Base-by-base conservation (phyloP, 2,113 vertebrate genomes). In the Rhinoderma darwinii region DNA sequence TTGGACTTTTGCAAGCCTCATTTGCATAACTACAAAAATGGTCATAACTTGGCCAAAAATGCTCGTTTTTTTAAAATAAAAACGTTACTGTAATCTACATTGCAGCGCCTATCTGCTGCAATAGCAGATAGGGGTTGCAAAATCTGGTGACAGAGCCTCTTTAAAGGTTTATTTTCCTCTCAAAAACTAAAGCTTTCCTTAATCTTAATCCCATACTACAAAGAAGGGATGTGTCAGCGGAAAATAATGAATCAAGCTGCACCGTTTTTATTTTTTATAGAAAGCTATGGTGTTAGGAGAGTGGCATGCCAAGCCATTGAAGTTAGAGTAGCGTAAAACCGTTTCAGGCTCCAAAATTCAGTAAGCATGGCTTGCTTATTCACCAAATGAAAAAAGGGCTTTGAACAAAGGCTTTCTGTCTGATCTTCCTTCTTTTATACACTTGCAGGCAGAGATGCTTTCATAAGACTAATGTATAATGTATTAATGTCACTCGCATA, bases 361-460 rank as follows among this genome's bases (percentile, higher is more conserved):
- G 30, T 70, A 44, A 73, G 51, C 66, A 30, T 81, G 47, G 50
- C 43, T 86, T 86, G 30, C 75, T 86, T 86, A 86, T 73, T 86
- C 85, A 86, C 77, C 76, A 81, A 81, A 81, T 81, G 66, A 86
- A 80, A 86, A 80, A 80, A 80, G 51, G 35, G 76, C 77, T 81
- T 86, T 81, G 85, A 86, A 86, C 85, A 86, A 86, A 81, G 85
- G 80, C 66, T 56, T 84, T 59, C 72, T 80, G 76, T 86, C 85
- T 81, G 77, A 86, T 80, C 77, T 86, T 81, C 50, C 76, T 73
- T 44, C 73, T 86, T 81, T 72, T 74, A 59, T 81, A 68, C 66
- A 73, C 66, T 81, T 41, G 35, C 66, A 39, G 35, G 77, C 47
- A 73, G 50, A 86, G 12, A 73, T 59, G 47, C 66, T 72, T 86